A percentile compares a stretch with the other conserved stretches of the same genome.
phyloP scores from a whole-genome alignment of 2,888 invertebrate species.

The Acholoe squamosa region DNA sequence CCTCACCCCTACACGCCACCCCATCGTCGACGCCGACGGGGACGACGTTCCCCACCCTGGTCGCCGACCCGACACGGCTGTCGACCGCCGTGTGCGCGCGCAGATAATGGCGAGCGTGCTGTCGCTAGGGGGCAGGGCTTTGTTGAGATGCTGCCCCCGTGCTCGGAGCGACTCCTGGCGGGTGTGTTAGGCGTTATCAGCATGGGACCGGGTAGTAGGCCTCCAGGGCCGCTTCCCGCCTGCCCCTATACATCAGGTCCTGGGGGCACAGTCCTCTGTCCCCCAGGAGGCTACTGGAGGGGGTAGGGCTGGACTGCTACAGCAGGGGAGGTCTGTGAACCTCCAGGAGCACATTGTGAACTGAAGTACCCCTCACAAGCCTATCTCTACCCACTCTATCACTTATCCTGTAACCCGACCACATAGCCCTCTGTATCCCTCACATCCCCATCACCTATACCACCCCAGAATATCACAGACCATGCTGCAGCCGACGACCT shows the following conservation, averaged over 20 bases:
- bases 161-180: slow-evolving; percentile 34
- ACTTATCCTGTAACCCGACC: not conserved
- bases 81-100: slow-evolving; percentile 7
- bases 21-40: not conserved
- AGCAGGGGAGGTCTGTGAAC: not conserved
- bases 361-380: no score
- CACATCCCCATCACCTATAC: not conserved
- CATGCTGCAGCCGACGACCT: no score
- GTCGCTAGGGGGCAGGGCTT: slow-evolving; percentile 14
- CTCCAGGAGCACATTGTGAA: not conserved
- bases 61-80: slow-evolving; percentile 3
- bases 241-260: slow-evolving; percentile 48
- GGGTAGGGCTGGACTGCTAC: not conserved
- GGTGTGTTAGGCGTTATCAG: slow-evolving; percentile 56
- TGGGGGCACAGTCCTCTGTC: not conserved
- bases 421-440: not conserved
- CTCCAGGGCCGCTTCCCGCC: slow-evolving; percentile 23
- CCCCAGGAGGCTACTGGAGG: not conserved
- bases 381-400: not conserved
- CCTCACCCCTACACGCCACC: no score
- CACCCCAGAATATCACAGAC: no score
- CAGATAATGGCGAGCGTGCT: not conserved
- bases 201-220: not conserved
- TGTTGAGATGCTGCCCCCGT: slow-evolving; percentile 42
- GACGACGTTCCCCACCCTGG: not conserved